These are phyloP conservation scores for Epicauta chinensis DNA, from an alignment of 1,140 invertebrate species.

Conservation along the genomic window DNA sequence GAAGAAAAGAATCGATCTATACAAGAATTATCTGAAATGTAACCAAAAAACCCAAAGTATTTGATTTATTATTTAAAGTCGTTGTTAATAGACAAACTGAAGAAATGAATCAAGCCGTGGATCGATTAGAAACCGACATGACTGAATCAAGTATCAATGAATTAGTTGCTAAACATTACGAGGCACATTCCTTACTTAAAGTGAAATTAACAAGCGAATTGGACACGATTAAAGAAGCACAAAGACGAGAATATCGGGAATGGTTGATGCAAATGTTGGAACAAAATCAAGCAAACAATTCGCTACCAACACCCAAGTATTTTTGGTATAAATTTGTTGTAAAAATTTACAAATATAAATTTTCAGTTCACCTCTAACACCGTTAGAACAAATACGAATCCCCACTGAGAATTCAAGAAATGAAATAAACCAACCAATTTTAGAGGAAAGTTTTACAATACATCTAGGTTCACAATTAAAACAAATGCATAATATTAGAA, in stretches of 20 bases:
- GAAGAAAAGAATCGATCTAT: conserved; percentile 59
- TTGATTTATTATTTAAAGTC: too few relatives aligned
- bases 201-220: conserved; percentile 68
- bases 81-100: conserved; percentile 58
- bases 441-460: conserved; percentile 96
- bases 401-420: conserved; percentile 12
- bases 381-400: conserved; percentile 15
- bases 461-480: conserved; percentile 96
- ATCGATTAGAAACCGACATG: conserved; percentile 57
- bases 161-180: conserved; percentile 69
- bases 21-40: conserved; percentile 49
- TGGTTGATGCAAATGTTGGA: conserved; percentile 74
- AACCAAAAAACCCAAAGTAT: too few relatives aligned
- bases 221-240: conserved; percentile 66
- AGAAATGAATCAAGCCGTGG: conserved; percentile 72
- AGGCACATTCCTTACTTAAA: conserved; percentile 65
- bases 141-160: conserved; percentile 72
- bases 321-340: neutral
- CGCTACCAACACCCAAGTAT: conserved; percentile 48
- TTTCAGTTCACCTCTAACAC: conserved; percentile 33
- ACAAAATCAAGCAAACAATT: conserved; percentile 54
- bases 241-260: conserved; percentile 72
- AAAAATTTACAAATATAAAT: conserved; percentile 3
- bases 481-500: conserved; percentile 94
- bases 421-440: conserved; percentile 38